Conservation (phyloP, 1,140 invertebrate species). For the Pteromalus puparum region DNA sequence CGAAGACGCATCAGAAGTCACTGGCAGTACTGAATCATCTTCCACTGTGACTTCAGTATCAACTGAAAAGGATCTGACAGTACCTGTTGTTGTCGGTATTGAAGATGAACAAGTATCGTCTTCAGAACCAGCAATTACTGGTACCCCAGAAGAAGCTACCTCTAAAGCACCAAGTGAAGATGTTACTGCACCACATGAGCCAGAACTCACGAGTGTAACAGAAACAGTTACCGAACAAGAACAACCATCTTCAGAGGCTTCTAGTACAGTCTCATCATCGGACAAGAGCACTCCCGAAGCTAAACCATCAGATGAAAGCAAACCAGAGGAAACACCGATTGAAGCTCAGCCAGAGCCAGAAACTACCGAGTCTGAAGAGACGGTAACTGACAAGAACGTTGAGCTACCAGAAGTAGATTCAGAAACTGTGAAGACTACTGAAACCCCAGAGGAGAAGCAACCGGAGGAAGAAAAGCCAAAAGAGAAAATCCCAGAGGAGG, state of each 20-base stretch:
- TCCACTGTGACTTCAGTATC: constrained; percentile 7
- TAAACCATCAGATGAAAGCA: neutral
- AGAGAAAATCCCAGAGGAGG: no score
- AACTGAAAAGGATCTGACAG: constrained; percentile 19
- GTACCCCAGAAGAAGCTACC: constrained; percentile 28
- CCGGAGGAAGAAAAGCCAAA: constrained; percentile 50
- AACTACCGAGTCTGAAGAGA: constrained; percentile 48
- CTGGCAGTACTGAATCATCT: constrained; percentile 21
- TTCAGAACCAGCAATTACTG: constrained; percentile 4
- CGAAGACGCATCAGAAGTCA: constrained; percentile 21
- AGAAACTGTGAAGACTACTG: constrained; percentile 48
- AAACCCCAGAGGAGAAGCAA: constrained; percentile 39
- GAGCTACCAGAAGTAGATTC: constrained; percentile 30
- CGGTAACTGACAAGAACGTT: constrained; percentile 25
- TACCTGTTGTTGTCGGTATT: neutral
- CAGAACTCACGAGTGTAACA: constrained; percentile 7
- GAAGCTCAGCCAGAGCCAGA: neutral
- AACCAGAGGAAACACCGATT: neutral
- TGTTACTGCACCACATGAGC: neutral
- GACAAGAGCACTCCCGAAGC: neutral
- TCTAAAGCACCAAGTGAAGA: constrained; percentile 39
- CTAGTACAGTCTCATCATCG: neutral
- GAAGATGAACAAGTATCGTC: constrained; percentile 53
- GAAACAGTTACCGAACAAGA: neutral
- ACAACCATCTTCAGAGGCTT: constrained; percentile 2